Conservation (phyloP, 2,113 vertebrate genomes). For the Empidonax traillii region DNA sequence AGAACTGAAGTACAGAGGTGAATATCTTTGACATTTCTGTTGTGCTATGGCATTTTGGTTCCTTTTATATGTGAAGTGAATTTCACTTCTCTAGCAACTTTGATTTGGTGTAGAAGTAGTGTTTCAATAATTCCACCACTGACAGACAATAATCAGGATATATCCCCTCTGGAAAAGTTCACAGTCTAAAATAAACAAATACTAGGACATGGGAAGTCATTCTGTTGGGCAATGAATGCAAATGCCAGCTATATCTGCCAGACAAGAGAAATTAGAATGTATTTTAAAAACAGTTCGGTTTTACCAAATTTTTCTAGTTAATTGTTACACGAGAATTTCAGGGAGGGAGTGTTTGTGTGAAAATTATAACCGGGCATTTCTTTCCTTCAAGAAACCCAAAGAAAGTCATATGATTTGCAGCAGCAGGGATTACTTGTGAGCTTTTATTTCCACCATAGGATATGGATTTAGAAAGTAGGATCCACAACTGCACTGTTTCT, state of each 20-base stretch:
- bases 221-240: not conserved
- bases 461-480: not conserved
- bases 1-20: not conserved
- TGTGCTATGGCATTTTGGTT: not conserved
- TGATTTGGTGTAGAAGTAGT: not conserved
- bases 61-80: not conserved
- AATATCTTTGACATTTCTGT: not conserved
- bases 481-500: not conserved
- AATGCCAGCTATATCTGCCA: not conserved
- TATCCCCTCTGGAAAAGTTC: not conserved
- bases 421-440: not conserved
- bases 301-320: not conserved
- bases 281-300: not conserved
- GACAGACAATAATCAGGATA: not conserved
- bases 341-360: not conserved
- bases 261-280: not conserved
- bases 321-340: not conserved
- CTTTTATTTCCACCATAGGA: conserved; percentile 10
- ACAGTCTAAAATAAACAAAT: not conserved
- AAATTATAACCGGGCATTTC: not conserved
- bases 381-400: not conserved
- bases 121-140: not conserved
- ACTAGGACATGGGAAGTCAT: not conserved
- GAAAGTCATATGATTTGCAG: not conserved
- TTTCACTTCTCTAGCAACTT: not conserved